Percentiles rank a stretch among this genome's conserved stretches.
Conservation (phyloP, 1,140 invertebrate species). For the Adoxophyes honmai region DNA sequence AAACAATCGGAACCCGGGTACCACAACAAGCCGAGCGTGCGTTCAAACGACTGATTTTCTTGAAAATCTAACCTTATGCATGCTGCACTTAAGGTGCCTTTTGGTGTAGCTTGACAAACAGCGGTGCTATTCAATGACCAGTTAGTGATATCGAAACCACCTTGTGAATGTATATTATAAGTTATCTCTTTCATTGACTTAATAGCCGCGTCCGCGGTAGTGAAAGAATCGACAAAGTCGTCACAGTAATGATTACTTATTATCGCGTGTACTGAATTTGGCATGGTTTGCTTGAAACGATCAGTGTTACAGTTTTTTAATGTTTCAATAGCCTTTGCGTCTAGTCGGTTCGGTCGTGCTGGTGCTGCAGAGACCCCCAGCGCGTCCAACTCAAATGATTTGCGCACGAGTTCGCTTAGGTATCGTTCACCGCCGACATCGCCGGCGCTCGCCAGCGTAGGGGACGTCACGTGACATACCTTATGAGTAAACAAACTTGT, state of each 20-base stretch:
- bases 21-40: slow-evolving; percentile 8
- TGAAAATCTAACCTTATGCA: neutral
- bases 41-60: neutral
- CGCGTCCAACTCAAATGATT: neutral
- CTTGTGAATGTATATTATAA: slow-evolving; percentile 26
- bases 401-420: slow-evolving; percentile 15
- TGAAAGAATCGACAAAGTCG: slow-evolving; percentile 32
- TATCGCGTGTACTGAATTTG: slow-evolving; percentile 23
- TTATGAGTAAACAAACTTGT: slow-evolving; percentile 10
- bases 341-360: no score
- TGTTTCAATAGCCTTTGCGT: no score
- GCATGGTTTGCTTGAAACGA: neutral
- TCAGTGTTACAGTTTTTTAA: neutral
- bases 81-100: neutral
- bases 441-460: slow-evolving; percentile 3
- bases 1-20: neutral
- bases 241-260: slow-evolving; percentile 36
- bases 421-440: slow-evolving; percentile 16
- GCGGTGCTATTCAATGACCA: neutral
- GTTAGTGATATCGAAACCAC: slow-evolving; percentile 16
- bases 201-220: slow-evolving; percentile 23
- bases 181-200: slow-evolving; percentile 21
- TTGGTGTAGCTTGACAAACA: neutral
- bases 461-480: neutral
- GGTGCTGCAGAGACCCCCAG: no score